phyloP scores from a whole-genome alignment of 2,797 vertebrate genomes.

The Poeciliopsis paucimaculata region DNA sequence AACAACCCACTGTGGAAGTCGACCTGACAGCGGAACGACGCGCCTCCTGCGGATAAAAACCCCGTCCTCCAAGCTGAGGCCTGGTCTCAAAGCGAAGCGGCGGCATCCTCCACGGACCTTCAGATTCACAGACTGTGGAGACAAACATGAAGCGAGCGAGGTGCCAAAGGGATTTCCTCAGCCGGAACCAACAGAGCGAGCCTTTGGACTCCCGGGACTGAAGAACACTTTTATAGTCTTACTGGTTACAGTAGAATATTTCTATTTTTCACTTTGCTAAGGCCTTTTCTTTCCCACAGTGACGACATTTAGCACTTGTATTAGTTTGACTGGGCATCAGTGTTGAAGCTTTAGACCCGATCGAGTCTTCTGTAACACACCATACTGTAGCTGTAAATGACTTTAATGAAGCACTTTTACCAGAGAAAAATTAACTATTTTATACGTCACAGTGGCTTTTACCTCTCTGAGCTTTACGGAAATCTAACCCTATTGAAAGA shows the following conservation, averaged over 20 bases:
- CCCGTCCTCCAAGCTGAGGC: conserved; percentile 14
- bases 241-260: conserved; percentile 82
- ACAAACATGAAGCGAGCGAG: conserved; percentile 40
- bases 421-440: conserved; percentile 58
- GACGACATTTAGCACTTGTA: conserved; percentile 60
- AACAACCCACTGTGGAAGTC: conserved; percentile 90
- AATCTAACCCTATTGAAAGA: conserved; percentile 21
- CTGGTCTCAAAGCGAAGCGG: not conserved
- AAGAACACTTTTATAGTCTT: conserved; percentile 76
- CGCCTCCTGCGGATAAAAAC: conserved; percentile 30
- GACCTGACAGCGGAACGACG: conserved; percentile 73
- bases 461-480: conserved; percentile 52
- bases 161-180: conserved; percentile 71
- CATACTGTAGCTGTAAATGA: conserved; percentile 49
- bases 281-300: conserved; percentile 84
- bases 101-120: conserved; percentile 18
- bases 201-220: conserved; percentile 53
- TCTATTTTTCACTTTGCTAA: conserved; percentile 92
- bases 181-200: conserved; percentile 10
- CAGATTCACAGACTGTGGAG: conserved; percentile 31
- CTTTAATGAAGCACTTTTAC: conserved; percentile 61
- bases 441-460: conserved; percentile 56
- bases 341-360: conserved; percentile 52
- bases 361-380: conserved; percentile 27
- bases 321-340: conserved; percentile 24